phyloP scores from a whole-genome alignment of 2,888 invertebrate genomes.

The Myathropa florea region DNA sequence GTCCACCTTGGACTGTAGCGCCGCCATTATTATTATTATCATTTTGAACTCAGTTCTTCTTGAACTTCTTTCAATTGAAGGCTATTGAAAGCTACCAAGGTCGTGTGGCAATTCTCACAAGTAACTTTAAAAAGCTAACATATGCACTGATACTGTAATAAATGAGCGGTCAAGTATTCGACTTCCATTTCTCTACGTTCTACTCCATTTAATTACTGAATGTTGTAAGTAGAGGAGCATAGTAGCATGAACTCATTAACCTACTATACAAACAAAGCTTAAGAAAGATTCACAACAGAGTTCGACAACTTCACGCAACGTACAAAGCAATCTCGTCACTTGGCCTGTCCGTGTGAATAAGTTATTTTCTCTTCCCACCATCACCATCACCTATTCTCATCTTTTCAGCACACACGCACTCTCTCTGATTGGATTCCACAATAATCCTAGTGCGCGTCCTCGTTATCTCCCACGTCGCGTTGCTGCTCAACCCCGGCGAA shows the following conservation, averaged over 20 bases:
- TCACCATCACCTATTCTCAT: background rate
- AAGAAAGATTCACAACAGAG: constrained; percentile 8
- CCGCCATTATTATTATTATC: too few species aligned
- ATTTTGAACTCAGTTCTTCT: too few species aligned
- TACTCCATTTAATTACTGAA: too few species aligned
- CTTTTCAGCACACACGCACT: background rate
- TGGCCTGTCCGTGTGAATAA: constrained; percentile 29
- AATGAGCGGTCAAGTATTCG: too few species aligned
- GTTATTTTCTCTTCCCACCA: background rate
- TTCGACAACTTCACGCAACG: constrained; percentile 33
- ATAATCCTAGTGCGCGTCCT: constrained; percentile 56
- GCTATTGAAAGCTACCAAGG: too few species aligned
- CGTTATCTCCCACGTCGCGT: constrained; percentile 67
- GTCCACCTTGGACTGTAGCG: too few species aligned
- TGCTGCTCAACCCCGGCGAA: constrained; percentile 54
- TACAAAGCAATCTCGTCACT: constrained; percentile 12
- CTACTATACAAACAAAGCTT: background rate
- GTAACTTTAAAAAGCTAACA: too few species aligned
- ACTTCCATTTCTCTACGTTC: too few species aligned
- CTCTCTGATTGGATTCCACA: constrained; percentile 19
- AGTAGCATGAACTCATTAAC: background rate
- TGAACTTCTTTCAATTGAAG: too few species aligned
- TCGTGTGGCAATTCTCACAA: too few species aligned
- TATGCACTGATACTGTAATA: too few species aligned
- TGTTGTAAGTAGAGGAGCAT: background rate